Base-by-base conservation (phyloP, 1,140 invertebrate genomes). In the Heliothis virescens region DNA sequence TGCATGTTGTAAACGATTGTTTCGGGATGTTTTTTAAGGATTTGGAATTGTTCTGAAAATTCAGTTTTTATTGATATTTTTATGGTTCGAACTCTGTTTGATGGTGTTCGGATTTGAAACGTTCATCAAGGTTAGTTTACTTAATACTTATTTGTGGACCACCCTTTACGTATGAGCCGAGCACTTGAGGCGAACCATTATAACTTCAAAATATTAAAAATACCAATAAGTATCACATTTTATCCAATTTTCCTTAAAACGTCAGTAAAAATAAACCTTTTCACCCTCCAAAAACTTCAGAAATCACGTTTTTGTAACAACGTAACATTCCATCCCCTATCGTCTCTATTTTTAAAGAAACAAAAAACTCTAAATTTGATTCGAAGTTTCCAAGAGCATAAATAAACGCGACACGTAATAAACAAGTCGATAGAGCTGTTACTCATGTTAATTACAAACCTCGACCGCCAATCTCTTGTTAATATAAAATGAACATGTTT, bases 351-450 rank as follows among this genome's bases (percentile, higher is more conserved):
- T 63, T 16, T 63, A 26, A n/a, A 9, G 60, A 12, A 18, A 11
- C 5, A 12, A 41, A 65, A 41, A 57, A 5, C 11, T 3, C n/a
- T 26, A 26, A 12, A 21, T 59, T 59, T 7, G 11, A 3, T 18
- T 26, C n/a, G 47, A 41, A 41, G n/a, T 48, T 41, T 15, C 0
- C 1, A 16, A 65, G 62, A 11, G 50, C 60, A 75, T 52, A 74
- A 80, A 81, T 76, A 85, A 79, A 82, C 76, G 79, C 72, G 73
- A 82, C 76, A 83, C 79, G 74, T 82, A 79, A 85, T 77, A 78
- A 82, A 83, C 52, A 69, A 79, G 69, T 79, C 71, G 74, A 83
- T 83, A 62, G n/a, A 71, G 67, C 29, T 10, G 67, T 79, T 41
- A 72, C 60, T 67, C 75, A 69, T 48, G n/a, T 67, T 78, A 78